These are phyloP conservation scores for Epirrhoe tristata DNA, from an alignment of 2,888 invertebrate species.

Conservation along the genomic window DNA sequence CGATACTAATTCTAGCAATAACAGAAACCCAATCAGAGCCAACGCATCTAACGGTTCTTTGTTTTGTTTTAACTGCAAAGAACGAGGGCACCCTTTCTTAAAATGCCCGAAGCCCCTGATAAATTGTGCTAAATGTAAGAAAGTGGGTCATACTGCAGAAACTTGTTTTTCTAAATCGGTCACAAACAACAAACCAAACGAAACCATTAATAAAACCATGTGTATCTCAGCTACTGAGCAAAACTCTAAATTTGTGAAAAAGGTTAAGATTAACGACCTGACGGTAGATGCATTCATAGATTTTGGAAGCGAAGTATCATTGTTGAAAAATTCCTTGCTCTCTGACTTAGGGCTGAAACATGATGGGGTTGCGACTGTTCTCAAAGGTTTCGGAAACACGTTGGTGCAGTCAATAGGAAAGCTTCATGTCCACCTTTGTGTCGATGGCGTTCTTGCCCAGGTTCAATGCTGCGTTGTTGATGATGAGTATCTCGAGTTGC, in stretches of 20 bases:
- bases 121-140: not conserved
- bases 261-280: not conserved
- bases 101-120: not conserved
- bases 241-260: slow-evolving; percentile 7
- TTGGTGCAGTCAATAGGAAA: not conserved
- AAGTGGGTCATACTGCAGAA: not conserved
- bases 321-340: not conserved
- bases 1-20: too few species aligned
- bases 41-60: not conserved
- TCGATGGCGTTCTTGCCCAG: slow-evolving; percentile 4
- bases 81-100: not conserved
- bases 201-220: not conserved
- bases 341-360: not conserved
- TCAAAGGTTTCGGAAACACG: slow-evolving; percentile 17
- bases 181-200: too few species aligned
- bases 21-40: too few species aligned
- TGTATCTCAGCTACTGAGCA: slow-evolving; percentile 1
- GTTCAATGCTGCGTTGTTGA: slow-evolving; percentile 10
- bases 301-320: slow-evolving; percentile 14
- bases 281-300: slow-evolving; percentile 1
- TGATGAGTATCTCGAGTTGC: slow-evolving; percentile 2
- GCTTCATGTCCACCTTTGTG: too few species aligned
- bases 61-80: not conserved
- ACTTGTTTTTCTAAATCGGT: too few species aligned
- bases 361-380: not conserved